Conservation (phyloP, 2,888 invertebrate genomes). For the Athetis lepigone region DNA sequence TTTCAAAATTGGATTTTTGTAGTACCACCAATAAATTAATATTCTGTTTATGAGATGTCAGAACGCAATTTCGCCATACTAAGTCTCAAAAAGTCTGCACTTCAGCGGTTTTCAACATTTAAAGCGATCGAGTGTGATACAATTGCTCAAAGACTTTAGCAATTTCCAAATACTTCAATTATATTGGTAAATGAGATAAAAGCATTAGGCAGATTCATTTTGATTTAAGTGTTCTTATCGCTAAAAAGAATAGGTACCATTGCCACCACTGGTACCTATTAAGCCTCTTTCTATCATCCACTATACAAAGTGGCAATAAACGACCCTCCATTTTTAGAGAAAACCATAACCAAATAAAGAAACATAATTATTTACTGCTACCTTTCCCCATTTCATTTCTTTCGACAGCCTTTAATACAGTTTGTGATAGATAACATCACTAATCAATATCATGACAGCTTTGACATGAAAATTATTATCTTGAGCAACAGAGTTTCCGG, state of each 20-base stretch:
- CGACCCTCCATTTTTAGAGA: not conserved
- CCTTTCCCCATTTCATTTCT: conserved; percentile 14
- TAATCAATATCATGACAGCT: conserved; percentile 53
- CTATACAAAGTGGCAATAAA: no score
- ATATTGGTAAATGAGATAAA: no score
- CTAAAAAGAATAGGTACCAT: no score
- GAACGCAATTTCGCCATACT: no score
- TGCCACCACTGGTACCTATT: no score
- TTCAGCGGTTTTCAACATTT: conserved; percentile 4
- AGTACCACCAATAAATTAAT: no score
- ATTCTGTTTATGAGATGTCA: no score
- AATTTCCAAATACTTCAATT: no score
- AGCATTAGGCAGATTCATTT: no score
- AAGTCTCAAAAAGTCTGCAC: not conserved
- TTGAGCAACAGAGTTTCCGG: conserved; percentile 51
- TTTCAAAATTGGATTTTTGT: no score
- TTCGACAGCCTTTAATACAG: conserved; percentile 29
- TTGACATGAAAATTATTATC: conserved; percentile 56
- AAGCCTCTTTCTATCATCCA: no score
- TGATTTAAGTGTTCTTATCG: no score
- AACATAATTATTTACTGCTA: not conserved
- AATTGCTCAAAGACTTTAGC: not conserved
- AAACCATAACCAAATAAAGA: not conserved
- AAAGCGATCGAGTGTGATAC: not conserved
- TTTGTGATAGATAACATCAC: conserved; percentile 43